Percentiles rank a stretch among this genome's conserved stretches.
Conservation (phyloP, 2,888 invertebrate species). For the Macrosiphum euphorbiae region DNA sequence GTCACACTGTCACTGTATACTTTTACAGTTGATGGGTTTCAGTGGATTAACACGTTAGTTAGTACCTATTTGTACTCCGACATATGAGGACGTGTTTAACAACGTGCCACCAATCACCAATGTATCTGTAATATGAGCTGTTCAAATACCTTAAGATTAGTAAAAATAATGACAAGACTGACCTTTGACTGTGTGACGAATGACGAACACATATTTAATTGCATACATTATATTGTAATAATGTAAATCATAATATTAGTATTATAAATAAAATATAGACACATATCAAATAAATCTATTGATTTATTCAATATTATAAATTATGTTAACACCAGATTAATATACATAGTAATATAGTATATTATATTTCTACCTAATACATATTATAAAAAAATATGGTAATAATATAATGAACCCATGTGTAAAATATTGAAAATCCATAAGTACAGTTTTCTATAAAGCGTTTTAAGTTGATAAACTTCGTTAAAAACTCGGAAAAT, state of each 20-base stretch:
- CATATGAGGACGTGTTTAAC: too few relatives aligned
- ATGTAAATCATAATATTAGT: neutral
- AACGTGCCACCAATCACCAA: too few relatives aligned
- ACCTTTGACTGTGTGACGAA: neutral
- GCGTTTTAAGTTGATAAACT: neutral
- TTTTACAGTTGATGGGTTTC: neutral
- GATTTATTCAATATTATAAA: neutral
- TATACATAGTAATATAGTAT: neutral
- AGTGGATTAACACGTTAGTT: neutral
- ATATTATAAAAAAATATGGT: neutral
- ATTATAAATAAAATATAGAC: neutral
- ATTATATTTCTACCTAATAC: neutral
- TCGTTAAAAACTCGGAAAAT: neutral
- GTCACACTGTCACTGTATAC: neutral
- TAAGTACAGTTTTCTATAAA: neutral
- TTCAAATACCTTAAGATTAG: neutral
- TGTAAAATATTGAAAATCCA: neutral
- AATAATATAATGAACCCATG: neutral
- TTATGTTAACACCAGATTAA: neutral
- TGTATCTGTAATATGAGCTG: neutral
- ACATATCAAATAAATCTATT: neutral
- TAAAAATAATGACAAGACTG: neutral
- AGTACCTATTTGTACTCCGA: neutral
- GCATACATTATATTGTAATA: neutral
- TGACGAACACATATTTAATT: neutral